Evolutionary conservation across 2,113 vertebrate genomes (phyloP).

Genomic region (Hiodon alosoides): DNA sequence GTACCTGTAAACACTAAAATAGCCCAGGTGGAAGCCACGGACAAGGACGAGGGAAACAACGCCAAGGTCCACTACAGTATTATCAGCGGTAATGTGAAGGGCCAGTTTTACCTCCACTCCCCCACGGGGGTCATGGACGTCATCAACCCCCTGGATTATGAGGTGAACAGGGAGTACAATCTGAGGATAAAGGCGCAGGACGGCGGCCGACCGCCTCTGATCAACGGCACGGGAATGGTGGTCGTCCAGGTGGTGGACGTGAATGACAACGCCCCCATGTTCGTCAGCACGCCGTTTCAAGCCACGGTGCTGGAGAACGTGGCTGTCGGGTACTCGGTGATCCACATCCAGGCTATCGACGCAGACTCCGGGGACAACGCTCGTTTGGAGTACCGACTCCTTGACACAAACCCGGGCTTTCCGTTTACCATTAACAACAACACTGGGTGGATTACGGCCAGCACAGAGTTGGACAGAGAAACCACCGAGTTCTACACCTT

Average conservation of each 20-base stretch:
- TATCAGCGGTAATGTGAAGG: slow-evolving; percentile 86
- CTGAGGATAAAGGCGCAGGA: slow-evolving; percentile 92
- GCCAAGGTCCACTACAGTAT: slow-evolving; percentile 92
- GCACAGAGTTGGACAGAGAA: slow-evolving; percentile 81
- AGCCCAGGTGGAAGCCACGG: slow-evolving; percentile 81
- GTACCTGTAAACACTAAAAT: slow-evolving; percentile 78
- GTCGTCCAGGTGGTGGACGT: slow-evolving; percentile 87
- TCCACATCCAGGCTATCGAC: slow-evolving; percentile 92
- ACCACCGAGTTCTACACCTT: slow-evolving; percentile 83
- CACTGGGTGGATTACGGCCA: slow-evolving; percentile 89
- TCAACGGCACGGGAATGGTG: slow-evolving; percentile 87
- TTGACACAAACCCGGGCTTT: slow-evolving; percentile 66
- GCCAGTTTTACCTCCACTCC: slow-evolving; percentile 91
- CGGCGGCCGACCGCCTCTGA: slow-evolving; percentile 86
- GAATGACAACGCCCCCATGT: slow-evolving; percentile 93
- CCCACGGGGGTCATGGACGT: slow-evolving; percentile 83
- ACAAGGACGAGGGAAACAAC: slow-evolving; percentile 83
- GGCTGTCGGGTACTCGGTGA: slow-evolving; percentile 80
- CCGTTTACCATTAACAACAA: slow-evolving; percentile 92
- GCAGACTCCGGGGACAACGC: slow-evolving; percentile 86
- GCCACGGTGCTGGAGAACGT: slow-evolving; percentile 87
- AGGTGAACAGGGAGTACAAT: slow-evolving; percentile 83
- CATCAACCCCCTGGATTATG: slow-evolving; percentile 90
- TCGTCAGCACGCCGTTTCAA: slow-evolving; percentile 96
- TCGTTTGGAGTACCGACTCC: slow-evolving; percentile 79